Evolutionary conservation across 2,888 invertebrate genomes (phyloP), one percentile per base, ranked within the genome.

Genomic region (Ernsta delagoae): DNA sequence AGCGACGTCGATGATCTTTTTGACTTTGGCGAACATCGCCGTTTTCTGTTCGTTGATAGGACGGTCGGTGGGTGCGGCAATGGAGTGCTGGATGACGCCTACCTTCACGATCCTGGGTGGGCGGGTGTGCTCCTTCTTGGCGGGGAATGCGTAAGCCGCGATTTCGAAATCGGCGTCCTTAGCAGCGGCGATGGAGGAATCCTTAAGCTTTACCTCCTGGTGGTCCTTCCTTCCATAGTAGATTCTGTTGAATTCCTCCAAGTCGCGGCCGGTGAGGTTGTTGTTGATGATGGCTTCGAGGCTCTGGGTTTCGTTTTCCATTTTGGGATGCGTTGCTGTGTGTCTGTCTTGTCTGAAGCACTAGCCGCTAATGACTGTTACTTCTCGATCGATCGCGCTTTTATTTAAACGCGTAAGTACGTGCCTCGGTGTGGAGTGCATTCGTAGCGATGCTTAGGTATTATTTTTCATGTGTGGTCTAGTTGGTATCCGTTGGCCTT

Each of bases 1-100:
- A 0, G 99, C 99, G 0, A 96, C 95, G 71, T 96, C 95, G 41
- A 98, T 95, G n/a, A 98, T 97, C 73, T 94, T 94, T 77, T 94
- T 94, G 0, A 99, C 96, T 83, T 98, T 95, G 41, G 95, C 93
- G 83, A 96, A 96, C 70, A 99, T 95, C 1, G 97, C 97, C 77
- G 96, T 95, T 72, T 97, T 95, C 92, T 99, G 98, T 66, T 96
- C 95, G 54, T 92, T 92, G 56, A 99, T 90, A 0, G 98, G 96
- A 0, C 95, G 95, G 24, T 95, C 95, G 0, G 99, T 98, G 0
- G 97, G 96, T 8, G 95, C 83, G 0, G 96, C 97, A 62, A 98
- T 97, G 65, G 96, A 94, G 84, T 99, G 97, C 88, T 99, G 99
- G 75, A 99, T 96, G 48, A 98, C 90, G 4, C 97, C 99, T 7